Base-by-base conservation (phyloP, 2,797 vertebrate genomes). In the Pteronotus mesoamericanus region DNA sequence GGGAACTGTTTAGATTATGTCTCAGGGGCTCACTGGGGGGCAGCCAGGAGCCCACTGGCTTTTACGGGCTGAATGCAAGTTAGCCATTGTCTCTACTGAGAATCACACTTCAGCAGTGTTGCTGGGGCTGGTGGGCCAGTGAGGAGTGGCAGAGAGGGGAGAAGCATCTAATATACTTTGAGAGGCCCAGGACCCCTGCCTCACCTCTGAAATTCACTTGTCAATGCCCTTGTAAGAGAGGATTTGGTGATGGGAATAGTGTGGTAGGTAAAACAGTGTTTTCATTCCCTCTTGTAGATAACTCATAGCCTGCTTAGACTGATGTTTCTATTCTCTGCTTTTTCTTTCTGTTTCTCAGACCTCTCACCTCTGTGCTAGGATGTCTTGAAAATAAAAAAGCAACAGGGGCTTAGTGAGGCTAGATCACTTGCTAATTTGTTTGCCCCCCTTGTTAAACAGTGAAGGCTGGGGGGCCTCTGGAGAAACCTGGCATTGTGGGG, bases 331-430 rank as follows among this genome's bases (percentile, higher is more conserved):
- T 15, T 72, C 74, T 44, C 26, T 39, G 1, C 29, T 37, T 66
- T 42, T 46, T n/a, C 57, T 61, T 46, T 19, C 39, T 66, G 0
- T 53, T 16, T 4, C 0, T 1, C 10, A 44, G 87, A 26, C 39
- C 29, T 78, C 24, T 93, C 61, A 18, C 39, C 61, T 39, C 59
- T 19, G 9, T 12, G 44, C 57, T 59, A 32, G 44, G 18, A 64
- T 18, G 48, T 66, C 87, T 93, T 96, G 51, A 55, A 87, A 95
- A 75, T 71, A 68, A 93, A 89, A 48, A 9, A 80, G 16, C 12
- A 42, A 8, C 51, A 51, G 46, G 80, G 34, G 10, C 37, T 46
- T 44, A 5, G 9, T 22, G 72, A 86, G 59, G 53, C 51, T 61
- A 69, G 66, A 71, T 29, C 6, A n/a, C 37, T 78, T 74, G 14